Evolutionary conservation across 2,888 invertebrate species (phyloP).

Genomic region (Coenonympha arcania): DNA sequence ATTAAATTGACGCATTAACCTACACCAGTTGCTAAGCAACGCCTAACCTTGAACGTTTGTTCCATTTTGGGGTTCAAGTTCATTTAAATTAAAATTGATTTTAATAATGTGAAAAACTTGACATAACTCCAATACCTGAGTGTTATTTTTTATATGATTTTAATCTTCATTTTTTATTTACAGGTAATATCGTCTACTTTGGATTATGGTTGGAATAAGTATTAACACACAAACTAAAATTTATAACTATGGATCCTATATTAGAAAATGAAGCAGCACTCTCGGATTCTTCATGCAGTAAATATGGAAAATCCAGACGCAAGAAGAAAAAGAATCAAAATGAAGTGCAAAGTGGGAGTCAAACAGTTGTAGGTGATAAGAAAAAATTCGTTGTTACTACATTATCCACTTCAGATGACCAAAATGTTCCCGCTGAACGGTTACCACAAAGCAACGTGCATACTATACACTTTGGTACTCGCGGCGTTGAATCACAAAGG

Average conservation of each 20-base stretch:
- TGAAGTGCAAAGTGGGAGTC: constrained; percentile 49
- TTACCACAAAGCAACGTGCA: constrained; percentile 59
- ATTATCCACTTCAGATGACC: constrained; percentile 52
- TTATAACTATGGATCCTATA: constrained; percentile 63
- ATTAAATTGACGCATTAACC: constrained; percentile 50
- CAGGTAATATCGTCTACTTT: constrained; percentile 48
- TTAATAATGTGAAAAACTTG: not conserved
- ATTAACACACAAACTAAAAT: constrained; percentile 44
- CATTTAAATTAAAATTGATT: constrained; percentile 1
- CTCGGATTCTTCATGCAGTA: constrained; percentile 54
- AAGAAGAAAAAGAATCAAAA: constrained; percentile 57
- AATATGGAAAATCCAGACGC: constrained; percentile 61
- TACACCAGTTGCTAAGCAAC: constrained; percentile 59
- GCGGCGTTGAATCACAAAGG: constrained; percentile 64
- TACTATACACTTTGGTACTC: constrained; percentile 69
- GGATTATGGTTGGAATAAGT: constrained; percentile 48
- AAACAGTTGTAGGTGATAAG: constrained; percentile 63
- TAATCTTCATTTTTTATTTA: constrained; percentile 37
- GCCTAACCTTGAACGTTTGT: constrained; percentile 28
- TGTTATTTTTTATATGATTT: not conserved
- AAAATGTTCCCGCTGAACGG: constrained; percentile 47
- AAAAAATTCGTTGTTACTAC: constrained; percentile 66
- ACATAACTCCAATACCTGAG: not conserved
- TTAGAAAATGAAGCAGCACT: constrained; percentile 68
- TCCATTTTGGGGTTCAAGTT: constrained; percentile 20